Evolutionary conservation across 2,797 vertebrate species (phyloP).

Genomic region (Fistularia commersonii): DNA sequence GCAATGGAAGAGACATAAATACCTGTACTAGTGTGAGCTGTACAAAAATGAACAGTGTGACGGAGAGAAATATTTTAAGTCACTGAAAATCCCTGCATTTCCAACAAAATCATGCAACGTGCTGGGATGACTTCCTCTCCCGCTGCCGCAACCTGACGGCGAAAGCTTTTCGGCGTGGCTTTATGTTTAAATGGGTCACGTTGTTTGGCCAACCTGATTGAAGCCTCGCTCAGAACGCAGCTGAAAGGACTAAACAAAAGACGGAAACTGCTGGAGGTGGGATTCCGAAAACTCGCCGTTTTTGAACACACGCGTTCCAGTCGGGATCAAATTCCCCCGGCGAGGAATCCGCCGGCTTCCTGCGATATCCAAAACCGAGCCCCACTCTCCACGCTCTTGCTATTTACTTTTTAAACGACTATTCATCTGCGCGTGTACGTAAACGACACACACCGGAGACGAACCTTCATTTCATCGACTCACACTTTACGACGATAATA

Average conservation of each 20-base stretch:
- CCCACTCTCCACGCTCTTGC: too few relatives aligned
- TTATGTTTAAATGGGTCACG: slow-evolving; percentile 60
- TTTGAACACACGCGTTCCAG: slow-evolving; percentile 8
- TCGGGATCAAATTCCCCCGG: slow-evolving; percentile 26
- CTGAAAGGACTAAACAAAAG: slow-evolving; percentile 57
- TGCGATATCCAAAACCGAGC: slow-evolving; percentile 8
- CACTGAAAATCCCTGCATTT: slow-evolving; percentile 11
- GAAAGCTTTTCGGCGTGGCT: slow-evolving; percentile 63
- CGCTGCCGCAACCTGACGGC: slow-evolving; percentile 39
- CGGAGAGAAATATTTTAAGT: slow-evolving; percentile 1
- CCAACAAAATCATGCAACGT: slow-evolving; percentile 6
- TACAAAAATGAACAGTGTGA: neutral
- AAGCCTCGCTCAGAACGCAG: slow-evolving; percentile 41
- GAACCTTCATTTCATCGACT: too few relatives aligned
- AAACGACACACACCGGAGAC: too few relatives aligned
- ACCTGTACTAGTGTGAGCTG: neutral
- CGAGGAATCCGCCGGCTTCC: slow-evolving; percentile 22
- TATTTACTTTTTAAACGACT: too few relatives aligned
- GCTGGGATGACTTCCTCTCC: slow-evolving; percentile 22
- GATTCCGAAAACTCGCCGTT: slow-evolving; percentile 24
- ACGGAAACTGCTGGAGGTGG: slow-evolving; percentile 57
- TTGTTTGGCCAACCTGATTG: slow-evolving; percentile 35
- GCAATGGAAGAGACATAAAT: neutral
- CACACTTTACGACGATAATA: too few relatives aligned
- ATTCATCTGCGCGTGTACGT: too few relatives aligned